Conservation (phyloP, 1,140 invertebrate species). For the Drosophila grimshawi region DNA sequence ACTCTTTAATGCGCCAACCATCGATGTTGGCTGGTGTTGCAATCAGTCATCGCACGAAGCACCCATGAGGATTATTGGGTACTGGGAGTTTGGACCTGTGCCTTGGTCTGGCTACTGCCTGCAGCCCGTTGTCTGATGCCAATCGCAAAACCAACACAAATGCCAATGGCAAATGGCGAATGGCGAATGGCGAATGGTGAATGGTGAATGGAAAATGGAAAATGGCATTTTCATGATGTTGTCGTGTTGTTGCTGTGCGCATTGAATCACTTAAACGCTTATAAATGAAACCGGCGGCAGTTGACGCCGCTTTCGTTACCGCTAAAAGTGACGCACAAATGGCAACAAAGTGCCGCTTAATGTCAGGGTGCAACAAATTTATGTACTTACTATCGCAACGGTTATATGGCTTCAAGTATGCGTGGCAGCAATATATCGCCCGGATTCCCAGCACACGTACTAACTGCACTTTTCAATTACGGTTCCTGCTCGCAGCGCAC, state of each 20-base stretch:
- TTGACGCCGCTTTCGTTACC: background rate
- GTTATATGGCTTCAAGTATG: slow-evolving; percentile 4
- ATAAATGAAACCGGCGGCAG: slow-evolving; percentile 26
- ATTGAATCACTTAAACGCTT: slow-evolving; percentile 64
- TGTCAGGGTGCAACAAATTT: slow-evolving; percentile 19
- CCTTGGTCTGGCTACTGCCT: background rate
- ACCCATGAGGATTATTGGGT: background rate
- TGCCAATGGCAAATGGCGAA: slow-evolving; percentile 18
- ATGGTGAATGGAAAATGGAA: background rate
- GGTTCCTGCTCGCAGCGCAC: background rate
- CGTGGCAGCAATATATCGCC: slow-evolving; percentile 3
- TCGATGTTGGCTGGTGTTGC: slow-evolving; percentile 10
- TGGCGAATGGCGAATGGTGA: background rate
- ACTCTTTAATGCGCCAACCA: slow-evolving; percentile 9
- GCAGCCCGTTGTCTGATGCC: background rate
- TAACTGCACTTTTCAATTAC: slow-evolving; percentile 37
- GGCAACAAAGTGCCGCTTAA: slow-evolving; percentile 33
- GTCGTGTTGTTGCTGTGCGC: slow-evolving; percentile 13
- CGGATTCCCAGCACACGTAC: background rate
- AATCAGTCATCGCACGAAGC: slow-evolving; percentile 1
- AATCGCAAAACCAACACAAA: background rate
- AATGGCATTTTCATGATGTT: slow-evolving; percentile 33
- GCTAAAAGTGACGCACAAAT: slow-evolving; percentile 34
- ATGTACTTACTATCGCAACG: slow-evolving; percentile 8
- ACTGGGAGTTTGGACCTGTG: background rate